Base-by-base conservation (phyloP, 2,888 invertebrate species). In the Lasioglossum oenotherae region DNA sequence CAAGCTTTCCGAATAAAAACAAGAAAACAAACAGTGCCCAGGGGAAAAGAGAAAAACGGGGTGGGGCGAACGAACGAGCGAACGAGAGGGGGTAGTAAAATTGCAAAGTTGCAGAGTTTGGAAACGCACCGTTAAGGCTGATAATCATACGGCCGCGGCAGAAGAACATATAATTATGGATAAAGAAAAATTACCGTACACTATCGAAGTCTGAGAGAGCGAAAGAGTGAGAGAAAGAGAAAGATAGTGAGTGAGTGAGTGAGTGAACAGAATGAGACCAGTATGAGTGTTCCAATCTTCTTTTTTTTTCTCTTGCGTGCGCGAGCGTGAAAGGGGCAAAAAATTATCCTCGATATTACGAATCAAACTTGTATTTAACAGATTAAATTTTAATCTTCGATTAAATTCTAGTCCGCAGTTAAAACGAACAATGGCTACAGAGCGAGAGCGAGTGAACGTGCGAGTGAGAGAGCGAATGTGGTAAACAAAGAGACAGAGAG, bases 361-460 rank as follows among this genome's bases (percentile, higher is more conserved):
- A 94, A 95, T 94, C 94, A 94, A 94, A 94, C 92, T 94, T 94
- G 93, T 94, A 93, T 94, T 93, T 94, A 95, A 91, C 93, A 93
- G 93, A 93, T 93, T 94, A 94, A 94, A 93, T 93, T 94, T 94
- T 94, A 93, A 94, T 94, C 93, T 94, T 91, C 91, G 91, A 94
- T 94, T 94, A 94, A 94, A 93, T 94, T 95, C 94, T 95, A 95
- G 94, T 94, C 94, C 92, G 92, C 94, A 93, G 91, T 93, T 92
- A 82, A 78, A 82, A 83, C 79, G 81, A 84, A 85, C 79, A 85
- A 80, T 71, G 67, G 81, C 80, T 46, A 81, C 72, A 73, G 78
- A 53, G 74, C 73, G 76, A 19, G 44, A 73, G 79, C 57, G 80
- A 77, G 75, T n/a, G 79, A 60, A 69, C n/a, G 74, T 31, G 69